phyloP scores from a whole-genome alignment of 2,797 vertebrate species.

The Spinus olivaceus region DNA sequence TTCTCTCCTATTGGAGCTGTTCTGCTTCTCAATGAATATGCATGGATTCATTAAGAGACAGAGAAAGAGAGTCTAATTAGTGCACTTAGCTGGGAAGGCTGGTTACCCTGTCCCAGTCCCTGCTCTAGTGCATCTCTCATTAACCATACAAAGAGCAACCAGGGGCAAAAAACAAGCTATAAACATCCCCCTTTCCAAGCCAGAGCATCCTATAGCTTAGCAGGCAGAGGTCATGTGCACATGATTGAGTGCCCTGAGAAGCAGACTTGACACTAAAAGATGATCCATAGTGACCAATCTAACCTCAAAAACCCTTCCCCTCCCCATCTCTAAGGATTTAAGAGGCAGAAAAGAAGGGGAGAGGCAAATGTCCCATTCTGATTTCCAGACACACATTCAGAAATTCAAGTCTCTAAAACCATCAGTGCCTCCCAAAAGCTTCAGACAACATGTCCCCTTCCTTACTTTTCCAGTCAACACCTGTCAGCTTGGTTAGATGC shows the following conservation, averaged over 20 bases:
- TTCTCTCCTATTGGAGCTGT: not conserved
- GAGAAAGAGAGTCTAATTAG: slow-evolving; percentile 30
- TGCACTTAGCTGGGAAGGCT: not conserved
- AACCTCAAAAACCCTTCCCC: not conserved
- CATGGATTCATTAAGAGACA: slow-evolving; percentile 29
- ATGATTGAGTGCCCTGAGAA: not conserved
- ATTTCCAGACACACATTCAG: not conserved
- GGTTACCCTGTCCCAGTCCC: not conserved
- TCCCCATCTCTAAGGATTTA: not conserved
- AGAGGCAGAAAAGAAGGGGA: not conserved
- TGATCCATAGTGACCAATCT: not conserved
- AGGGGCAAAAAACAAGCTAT: not conserved
- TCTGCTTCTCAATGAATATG: slow-evolving; percentile 37
- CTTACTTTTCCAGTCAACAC: not conserved
- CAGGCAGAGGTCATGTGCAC: not conserved
- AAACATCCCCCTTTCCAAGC: not conserved
- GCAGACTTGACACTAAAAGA: not conserved
- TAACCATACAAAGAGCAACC: not conserved
- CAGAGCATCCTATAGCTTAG: not conserved
- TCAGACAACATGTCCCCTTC: not conserved
- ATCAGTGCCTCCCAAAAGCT: not conserved
- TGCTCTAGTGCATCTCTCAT: slow-evolving; percentile 2
- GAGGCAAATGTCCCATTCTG: not conserved
- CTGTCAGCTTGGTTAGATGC: not conserved
- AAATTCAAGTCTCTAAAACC: not conserved